Evolutionary conservation across 2,797 vertebrate species (phyloP).

Genomic region (Melopsittacus undulatus): DNA sequence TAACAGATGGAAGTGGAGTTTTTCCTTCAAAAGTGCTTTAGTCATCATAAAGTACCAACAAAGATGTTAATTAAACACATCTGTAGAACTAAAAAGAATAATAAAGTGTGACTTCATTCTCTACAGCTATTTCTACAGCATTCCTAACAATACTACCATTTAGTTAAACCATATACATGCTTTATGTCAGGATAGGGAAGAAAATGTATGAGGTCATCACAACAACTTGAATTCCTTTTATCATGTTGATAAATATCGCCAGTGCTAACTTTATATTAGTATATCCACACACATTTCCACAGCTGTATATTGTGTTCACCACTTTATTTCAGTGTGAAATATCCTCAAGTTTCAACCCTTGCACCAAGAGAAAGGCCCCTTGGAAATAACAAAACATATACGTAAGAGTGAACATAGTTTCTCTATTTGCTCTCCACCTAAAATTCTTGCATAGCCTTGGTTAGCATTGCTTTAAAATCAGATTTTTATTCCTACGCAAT

Average conservation of each 20-base stretch:
- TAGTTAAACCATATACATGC: background rate
- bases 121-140: background rate
- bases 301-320: background rate
- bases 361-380: background rate
- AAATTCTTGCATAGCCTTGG: background rate
- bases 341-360: background rate
- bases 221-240: background rate
- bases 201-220: background rate
- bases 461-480: background rate
- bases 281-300: background rate
- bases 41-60: slow-evolving; percentile 24
- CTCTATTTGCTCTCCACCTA: background rate
- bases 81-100: background rate
- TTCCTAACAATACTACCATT: background rate
- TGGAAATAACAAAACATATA: background rate
- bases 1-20: slow-evolving; percentile 31
- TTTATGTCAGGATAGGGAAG: background rate
- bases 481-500: background rate
- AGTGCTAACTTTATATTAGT: background rate
- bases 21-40: slow-evolving; percentile 20
- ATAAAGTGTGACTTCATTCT: background rate
- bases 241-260: background rate
- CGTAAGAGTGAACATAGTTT: rapidly evolving
- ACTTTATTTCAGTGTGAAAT: background rate
- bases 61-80: slow-evolving; percentile 5